A percentile compares a stretch with the other conserved stretches of the same genome.
These are phyloP conservation scores for Pseudochirops cupreus DNA, from an alignment of 2,797 vertebrate species.

Conservation along the genomic window DNA sequence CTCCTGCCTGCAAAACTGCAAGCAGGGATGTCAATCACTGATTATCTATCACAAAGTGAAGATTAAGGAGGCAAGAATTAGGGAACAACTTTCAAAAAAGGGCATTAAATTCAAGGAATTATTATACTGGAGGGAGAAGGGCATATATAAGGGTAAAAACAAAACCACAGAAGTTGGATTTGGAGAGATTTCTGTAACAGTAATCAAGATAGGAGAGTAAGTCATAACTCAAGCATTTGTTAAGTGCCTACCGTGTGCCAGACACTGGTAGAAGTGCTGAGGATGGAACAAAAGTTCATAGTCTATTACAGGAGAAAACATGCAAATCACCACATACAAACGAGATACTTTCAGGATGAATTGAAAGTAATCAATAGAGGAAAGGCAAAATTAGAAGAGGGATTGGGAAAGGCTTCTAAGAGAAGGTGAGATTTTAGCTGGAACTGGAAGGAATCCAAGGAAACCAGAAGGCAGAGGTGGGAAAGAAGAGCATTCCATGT, in stretches of 20 bases:
- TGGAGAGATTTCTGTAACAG: neutral
- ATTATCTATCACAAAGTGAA: slow-evolving; percentile 18
- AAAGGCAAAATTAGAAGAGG: neutral
- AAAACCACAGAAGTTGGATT: slow-evolving; percentile 6
- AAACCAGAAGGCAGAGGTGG: neutral
- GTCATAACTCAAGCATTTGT: neutral
- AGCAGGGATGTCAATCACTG: neutral
- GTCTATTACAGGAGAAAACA: neutral
- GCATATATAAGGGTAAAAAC: neutral
- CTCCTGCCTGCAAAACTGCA: neutral
- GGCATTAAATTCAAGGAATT: slow-evolving; percentile 11
- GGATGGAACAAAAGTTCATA: neutral
- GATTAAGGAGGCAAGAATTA: neutral
- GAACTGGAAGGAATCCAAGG: neutral
- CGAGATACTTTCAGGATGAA: neutral
- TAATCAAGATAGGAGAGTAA: neutral
- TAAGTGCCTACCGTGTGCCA: neutral
- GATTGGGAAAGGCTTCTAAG: neutral
- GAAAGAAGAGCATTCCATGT: neutral
- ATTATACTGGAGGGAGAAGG: slow-evolving; percentile 30
- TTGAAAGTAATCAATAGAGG: neutral
- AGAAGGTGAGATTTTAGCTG: no score
- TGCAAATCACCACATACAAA: neutral
- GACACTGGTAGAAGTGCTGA: no score
- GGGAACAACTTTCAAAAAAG: neutral